These are phyloP conservation scores for Macrophya annulata DNA, from an alignment of 2,888 invertebrate species.

Conservation along the genomic window DNA sequence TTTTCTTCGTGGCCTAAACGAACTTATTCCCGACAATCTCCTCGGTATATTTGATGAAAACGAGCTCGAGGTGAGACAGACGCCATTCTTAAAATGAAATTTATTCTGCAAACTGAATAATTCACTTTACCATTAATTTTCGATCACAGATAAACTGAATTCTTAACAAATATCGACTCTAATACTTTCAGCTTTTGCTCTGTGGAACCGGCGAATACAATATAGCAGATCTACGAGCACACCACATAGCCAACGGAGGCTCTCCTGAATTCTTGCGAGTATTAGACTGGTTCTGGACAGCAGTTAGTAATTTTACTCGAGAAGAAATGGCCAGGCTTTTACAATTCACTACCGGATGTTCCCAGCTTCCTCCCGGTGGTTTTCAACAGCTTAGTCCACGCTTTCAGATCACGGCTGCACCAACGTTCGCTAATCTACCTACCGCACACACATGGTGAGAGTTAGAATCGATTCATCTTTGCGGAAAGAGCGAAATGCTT, in stretches of 20 bases:
- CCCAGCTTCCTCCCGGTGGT: conserved; percentile 94
- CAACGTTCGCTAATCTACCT: conserved; percentile 94
- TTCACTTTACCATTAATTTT: neutral
- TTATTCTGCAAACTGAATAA: conserved; percentile 14
- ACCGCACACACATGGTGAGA: conserved; percentile 95
- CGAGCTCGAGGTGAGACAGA: conserved; percentile 90
- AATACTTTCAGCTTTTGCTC: conserved; percentile 87
- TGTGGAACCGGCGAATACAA: conserved; percentile 97
- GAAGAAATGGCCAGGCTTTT: conserved; percentile 96
- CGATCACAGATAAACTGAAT: neutral
- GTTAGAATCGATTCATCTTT: conserved; percentile 30
- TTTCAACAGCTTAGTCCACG: conserved; percentile 94
- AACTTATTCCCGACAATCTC: conserved; percentile 95
- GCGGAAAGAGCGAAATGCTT: neutral
- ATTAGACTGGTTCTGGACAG: conserved; percentile 95
- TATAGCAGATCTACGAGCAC: conserved; percentile 93
- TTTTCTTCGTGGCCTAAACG: conserved; percentile 94
- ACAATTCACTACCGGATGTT: conserved; percentile 96
- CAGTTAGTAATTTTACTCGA: conserved; percentile 92
- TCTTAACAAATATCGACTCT: conserved; percentile 32
- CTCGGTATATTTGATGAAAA: conserved; percentile 97
- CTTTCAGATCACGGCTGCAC: conserved; percentile 95
- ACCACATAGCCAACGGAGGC: conserved; percentile 92
- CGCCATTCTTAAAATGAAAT: conserved; percentile 23
- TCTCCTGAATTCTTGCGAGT: conserved; percentile 92